Evolutionary conservation across 2,113 vertebrate species (phyloP), one percentile per base, ranked within the genome.

Genomic region (Pluvialis apricaria): DNA sequence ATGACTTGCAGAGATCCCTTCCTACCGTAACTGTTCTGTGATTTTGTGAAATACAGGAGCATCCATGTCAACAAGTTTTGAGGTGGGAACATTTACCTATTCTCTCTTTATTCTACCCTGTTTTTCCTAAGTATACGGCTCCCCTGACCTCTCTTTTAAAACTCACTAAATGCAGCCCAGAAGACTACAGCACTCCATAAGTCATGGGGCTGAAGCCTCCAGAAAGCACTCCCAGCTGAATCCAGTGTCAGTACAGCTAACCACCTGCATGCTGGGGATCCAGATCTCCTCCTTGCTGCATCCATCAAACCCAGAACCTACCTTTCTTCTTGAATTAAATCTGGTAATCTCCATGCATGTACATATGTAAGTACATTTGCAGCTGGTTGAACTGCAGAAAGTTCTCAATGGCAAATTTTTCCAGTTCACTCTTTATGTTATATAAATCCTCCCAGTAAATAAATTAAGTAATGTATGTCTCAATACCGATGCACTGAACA

Each of bases 201-300:
- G 2, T 38, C 21, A 28, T 6, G 10, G 40, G 21, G 36, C 5
- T 32, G 21, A 81, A 73, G 22, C 6, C 8, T 40, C 9, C 21
- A 2, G 1, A 52, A 40, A 34, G 4, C 6, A 10, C 6, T 84
- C 32, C n/a, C 51, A 42, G 11, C 5, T 75, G 69, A 82, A 55
- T 49, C 17, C 44, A 51, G 42, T 7, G 26, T 12, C 73, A 45
- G 16, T 58, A 38, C 4, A 24, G 5, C 44, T 44, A 72, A 60
- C 6, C 18, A n/a, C 5, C 4, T 31, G 14, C 13, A 19, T 22
- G 26, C 17, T 0, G 0, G 25, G 38, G 6, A 51, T 47, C 62
- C 84, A 55, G 11, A 57, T 66, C 32, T 38, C 47, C 71, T 84
- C 25, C 26, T 71, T 71, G 5, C 11, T 70, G 3, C 1, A 0